Evolutionary conservation across 1,140 invertebrate species (phyloP).

Genomic region (Propsilocerus akamusi): DNA sequence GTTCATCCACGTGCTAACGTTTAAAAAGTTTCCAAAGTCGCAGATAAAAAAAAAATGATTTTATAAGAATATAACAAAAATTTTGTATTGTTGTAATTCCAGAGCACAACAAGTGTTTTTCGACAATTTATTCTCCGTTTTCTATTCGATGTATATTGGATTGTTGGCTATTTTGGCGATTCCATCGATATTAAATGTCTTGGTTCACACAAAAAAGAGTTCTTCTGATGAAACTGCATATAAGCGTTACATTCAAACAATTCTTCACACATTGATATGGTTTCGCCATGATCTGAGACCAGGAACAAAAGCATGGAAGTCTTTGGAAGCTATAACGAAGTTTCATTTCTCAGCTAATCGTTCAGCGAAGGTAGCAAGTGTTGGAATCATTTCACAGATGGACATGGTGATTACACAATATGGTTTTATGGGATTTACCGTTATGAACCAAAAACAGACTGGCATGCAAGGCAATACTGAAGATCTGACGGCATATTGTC

Average conservation of each 20-base stretch:
- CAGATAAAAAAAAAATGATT: neutral
- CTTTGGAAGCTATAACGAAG: conserved; percentile 40
- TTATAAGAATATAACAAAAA: neutral
- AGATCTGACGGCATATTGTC: conserved; percentile 55
- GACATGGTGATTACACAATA: conserved; percentile 74
- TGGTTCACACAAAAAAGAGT: conserved; percentile 45
- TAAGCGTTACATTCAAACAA: conserved; percentile 51
- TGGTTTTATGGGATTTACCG: conserved; percentile 62
- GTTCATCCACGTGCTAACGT: neutral
- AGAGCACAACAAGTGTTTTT: conserved; percentile 45
- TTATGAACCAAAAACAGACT: conserved; percentile 42
- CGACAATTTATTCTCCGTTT: conserved; percentile 36
- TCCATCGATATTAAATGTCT: conserved; percentile 37
- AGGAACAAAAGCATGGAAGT: conserved; percentile 35
- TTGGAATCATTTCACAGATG: conserved; percentile 43
- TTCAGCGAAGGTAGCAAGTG: conserved; percentile 22
- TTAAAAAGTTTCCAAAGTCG: neutral
- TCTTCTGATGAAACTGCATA: conserved; percentile 42
- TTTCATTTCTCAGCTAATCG: conserved; percentile 40
- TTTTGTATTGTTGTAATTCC: conserved; percentile 11
- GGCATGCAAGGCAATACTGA: conserved; percentile 35
- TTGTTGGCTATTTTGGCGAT: conserved; percentile 39
- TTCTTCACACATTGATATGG: conserved; percentile 54
- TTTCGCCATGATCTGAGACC: conserved; percentile 40
- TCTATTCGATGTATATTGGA: conserved; percentile 36